These are phyloP conservation scores for Drosophila ambigua DNA, from an alignment of 1,140 invertebrate species.

Conservation along the genomic window DNA sequence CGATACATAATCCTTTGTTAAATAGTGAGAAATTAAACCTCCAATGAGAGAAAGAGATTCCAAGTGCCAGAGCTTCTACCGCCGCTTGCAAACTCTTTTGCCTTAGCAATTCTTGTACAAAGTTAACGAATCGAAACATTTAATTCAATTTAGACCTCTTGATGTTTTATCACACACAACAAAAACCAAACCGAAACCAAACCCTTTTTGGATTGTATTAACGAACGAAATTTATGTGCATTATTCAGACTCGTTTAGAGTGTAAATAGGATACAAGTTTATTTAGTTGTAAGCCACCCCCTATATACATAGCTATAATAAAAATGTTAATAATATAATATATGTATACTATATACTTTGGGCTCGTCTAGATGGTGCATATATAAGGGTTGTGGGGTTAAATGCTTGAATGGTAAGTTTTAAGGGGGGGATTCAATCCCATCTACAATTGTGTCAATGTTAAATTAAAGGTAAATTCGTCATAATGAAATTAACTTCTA, in stretches of 20 bases:
- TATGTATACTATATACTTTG: not conserved
- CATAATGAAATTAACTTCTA: too few relatives aligned
- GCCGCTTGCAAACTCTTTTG: constrained; percentile 20
- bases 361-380: too few relatives aligned
- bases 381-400: too few relatives aligned
- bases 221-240: constrained; percentile 40
- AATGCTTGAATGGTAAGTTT: too few relatives aligned
- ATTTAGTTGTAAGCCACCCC: constrained; percentile 26
- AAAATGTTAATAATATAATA: constrained; percentile 37
- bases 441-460: too few relatives aligned
- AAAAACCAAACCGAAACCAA: not conserved
- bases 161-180: constrained; percentile 9
- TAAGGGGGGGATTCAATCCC: too few relatives aligned
- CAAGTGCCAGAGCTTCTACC: not conserved
- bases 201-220: constrained; percentile 35
- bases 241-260: constrained; percentile 41
- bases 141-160: constrained; percentile 42
- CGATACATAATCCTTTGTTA: not conserved
- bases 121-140: constrained; percentile 55
- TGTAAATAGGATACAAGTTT: constrained; percentile 49
- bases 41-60: too few relatives aligned
- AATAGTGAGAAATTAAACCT: too few relatives aligned
- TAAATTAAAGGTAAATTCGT: too few relatives aligned
- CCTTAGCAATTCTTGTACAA: constrained; percentile 53
- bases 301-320: constrained; percentile 22